A percentile compares a stretch with the other conserved stretches of the same genome.
Conservation (phyloP, 2,888 invertebrate species). For the Pediacus dermestoides region DNA sequence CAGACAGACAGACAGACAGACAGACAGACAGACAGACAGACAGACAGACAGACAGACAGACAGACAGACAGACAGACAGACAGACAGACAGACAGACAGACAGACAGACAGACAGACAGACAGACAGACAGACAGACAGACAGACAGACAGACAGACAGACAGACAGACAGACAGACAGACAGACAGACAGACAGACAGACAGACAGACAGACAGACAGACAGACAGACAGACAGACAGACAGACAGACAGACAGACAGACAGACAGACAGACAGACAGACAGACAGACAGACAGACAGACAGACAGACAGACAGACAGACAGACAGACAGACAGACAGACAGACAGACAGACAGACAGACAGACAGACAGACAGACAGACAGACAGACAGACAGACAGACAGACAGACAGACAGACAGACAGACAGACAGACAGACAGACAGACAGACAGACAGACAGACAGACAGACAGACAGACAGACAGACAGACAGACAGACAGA, state of each 20-base stretch:
- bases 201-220: constrained; percentile 11
- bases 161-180: constrained; percentile 10
- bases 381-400: constrained; percentile 11
- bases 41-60: constrained; percentile 11
- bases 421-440: constrained; percentile 11
- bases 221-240: constrained; percentile 11
- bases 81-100: constrained; percentile 11
- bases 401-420: constrained; percentile 11
- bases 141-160: constrained; percentile 11
- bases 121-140: constrained; percentile 11
- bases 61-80: constrained; percentile 11
- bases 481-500: constrained; percentile 13
- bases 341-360: constrained; percentile 11
- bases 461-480: constrained; percentile 11
- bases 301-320: constrained; percentile 11
- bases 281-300: constrained; percentile 11
- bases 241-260: constrained; percentile 11
- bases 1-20: constrained; percentile 11
- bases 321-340: constrained; percentile 11
- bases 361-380: constrained; percentile 11
- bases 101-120: constrained; percentile 11
- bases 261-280: constrained; percentile 11
- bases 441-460: constrained; percentile 11
- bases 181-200: constrained; percentile 11
- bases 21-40: constrained; percentile 11